These are phyloP conservation scores for Scomberomorus guttatus DNA, from an alignment of 2,797 vertebrate genomes.

Conservation along the genomic window DNA sequence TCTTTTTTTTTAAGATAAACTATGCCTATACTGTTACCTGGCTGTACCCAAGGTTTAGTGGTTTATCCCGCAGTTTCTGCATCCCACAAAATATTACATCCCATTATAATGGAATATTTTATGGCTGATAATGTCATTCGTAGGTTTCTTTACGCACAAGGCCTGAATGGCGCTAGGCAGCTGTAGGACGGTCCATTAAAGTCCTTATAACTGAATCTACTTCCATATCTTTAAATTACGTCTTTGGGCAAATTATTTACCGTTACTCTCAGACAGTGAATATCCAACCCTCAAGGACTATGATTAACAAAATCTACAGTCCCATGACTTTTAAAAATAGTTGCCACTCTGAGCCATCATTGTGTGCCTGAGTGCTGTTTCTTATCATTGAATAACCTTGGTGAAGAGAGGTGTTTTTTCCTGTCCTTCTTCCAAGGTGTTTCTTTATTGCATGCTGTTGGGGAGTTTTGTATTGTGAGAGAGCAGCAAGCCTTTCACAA, in stretches of 20 bases:
- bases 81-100: conserved; percentile 25
- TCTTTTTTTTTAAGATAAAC: conserved; percentile 8
- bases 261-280: conserved; percentile 36
- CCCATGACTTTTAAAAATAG: conserved; percentile 74
- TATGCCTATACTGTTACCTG: conserved; percentile 4
- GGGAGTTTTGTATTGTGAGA: conserved; percentile 72
- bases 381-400: conserved; percentile 87
- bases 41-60: neutral
- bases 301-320: conserved; percentile 73
- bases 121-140: conserved; percentile 7
- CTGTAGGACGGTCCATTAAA: conserved; percentile 27
- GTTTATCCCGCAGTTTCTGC: neutral
- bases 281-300: conserved; percentile 61
- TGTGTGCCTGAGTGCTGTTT: conserved; percentile 77
- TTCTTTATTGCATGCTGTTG: conserved; percentile 74
- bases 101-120: conserved; percentile 13
- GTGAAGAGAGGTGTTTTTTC: conserved; percentile 77
- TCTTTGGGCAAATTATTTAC: conserved; percentile 51
- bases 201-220: conserved; percentile 40
- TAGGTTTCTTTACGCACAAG: conserved; percentile 25
- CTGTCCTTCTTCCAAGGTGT: conserved; percentile 82
- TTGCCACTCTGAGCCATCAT: conserved; percentile 72
- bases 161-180: conserved; percentile 34
- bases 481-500: conserved; percentile 71
- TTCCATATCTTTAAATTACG: conserved; percentile 46